Evolutionary conservation across 2,113 vertebrate genomes (phyloP).

Genomic region (Scalopus aquaticus): DNA sequence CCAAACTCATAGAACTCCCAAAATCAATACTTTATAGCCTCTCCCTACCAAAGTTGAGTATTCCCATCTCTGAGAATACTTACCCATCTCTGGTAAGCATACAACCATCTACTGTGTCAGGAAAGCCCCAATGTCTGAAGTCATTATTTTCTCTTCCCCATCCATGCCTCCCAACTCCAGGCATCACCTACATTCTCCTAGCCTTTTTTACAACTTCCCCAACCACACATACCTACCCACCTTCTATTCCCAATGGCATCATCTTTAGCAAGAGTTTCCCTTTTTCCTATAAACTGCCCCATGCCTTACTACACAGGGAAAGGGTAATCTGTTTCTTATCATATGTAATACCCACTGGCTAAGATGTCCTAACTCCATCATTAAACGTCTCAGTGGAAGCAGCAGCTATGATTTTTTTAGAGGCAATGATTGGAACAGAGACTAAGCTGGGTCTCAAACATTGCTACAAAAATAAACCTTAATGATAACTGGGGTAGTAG

Average conservation of each 20-base stretch:
- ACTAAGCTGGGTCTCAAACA: slow-evolving; percentile 4
- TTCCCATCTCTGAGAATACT: too few relatives aligned
- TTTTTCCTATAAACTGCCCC: background rate
- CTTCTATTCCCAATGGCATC: background rate
- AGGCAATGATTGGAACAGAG: background rate
- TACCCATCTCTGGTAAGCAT: background rate
- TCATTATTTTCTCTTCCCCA: background rate
- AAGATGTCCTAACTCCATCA: background rate
- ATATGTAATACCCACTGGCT: background rate
- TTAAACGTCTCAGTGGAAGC: background rate
- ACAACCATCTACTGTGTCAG: too few relatives aligned
- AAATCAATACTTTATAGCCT: background rate
- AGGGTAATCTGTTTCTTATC: background rate
- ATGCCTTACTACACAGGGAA: background rate
- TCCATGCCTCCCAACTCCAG: background rate
- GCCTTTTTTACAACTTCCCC: background rate
- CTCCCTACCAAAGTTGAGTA: too few relatives aligned
- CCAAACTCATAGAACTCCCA: background rate
- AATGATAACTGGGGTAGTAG: background rate
- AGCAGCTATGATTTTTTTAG: background rate
- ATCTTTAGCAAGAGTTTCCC: background rate
- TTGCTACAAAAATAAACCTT: slow-evolving; percentile 6
- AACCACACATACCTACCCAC: too few relatives aligned
- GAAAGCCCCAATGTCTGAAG: background rate
- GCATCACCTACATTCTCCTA: background rate